phyloP scores from a whole-genome alignment of 2,797 vertebrate genomes.

The Cyprinella venusta region DNA sequence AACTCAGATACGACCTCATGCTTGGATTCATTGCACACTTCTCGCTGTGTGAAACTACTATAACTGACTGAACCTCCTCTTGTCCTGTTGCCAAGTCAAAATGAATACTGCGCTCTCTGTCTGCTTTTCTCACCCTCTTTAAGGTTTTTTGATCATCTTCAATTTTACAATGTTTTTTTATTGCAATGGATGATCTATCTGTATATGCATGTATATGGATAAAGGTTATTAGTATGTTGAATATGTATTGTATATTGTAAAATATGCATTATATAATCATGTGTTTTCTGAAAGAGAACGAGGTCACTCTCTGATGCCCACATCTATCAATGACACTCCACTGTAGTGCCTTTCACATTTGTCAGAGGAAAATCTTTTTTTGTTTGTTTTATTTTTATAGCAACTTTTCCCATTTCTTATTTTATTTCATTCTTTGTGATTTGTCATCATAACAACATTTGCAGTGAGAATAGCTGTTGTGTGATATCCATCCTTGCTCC shows the following conservation, averaged over 20 bases:
- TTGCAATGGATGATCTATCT: slow-evolving; percentile 9
- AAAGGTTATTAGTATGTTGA: neutral
- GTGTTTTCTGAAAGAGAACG: neutral
- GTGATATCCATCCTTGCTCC: slow-evolving; percentile 67
- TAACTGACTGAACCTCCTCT: slow-evolving; percentile 2
- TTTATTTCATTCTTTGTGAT: slow-evolving; percentile 36
- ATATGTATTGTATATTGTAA: slow-evolving; percentile 12
- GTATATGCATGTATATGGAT: neutral
- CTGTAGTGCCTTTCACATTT: neutral
- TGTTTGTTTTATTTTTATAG: slow-evolving; percentile 12
- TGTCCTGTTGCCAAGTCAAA: slow-evolving; percentile 75
- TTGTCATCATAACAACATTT: slow-evolving; percentile 50
- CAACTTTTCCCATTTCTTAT: neutral
- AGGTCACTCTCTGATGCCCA: slow-evolving; percentile 12
- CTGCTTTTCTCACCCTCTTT: slow-evolving; percentile 60
- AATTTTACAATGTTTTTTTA: neutral
- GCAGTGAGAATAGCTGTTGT: slow-evolving; percentile 52
- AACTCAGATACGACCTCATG: neutral
- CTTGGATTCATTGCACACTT: slow-evolving; percentile 6
- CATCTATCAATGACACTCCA: slow-evolving; percentile 16
- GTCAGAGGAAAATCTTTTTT: slow-evolving; percentile 17
- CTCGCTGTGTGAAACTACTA: slow-evolving; percentile 12
- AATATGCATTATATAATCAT: slow-evolving; percentile 9
- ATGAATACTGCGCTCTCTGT: slow-evolving; percentile 71
- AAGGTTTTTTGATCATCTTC: neutral